Base-by-base conservation (phyloP, 2,888 invertebrate species). In the Escarpia spicata region DNA sequence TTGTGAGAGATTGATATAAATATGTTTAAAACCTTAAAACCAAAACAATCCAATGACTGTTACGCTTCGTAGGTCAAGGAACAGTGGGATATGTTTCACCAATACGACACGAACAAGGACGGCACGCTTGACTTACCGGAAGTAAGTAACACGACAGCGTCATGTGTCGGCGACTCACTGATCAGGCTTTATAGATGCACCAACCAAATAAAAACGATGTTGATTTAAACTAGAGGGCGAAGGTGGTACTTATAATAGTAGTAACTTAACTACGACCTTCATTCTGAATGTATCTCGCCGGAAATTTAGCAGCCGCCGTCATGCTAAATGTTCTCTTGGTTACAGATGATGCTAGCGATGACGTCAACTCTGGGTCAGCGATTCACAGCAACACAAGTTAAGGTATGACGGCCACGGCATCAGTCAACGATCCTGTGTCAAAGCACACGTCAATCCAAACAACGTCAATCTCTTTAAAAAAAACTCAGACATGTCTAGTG, bases 71-170 rank as follows among this genome's bases (percentile, higher is more conserved):
- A 95, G 95, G 93, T 95, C 75, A 93, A 94, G 52, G 95, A 95
- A 15, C 95, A 95, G 93, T 95, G 94, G 95, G 94, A 93, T 19
- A 94, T 94, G 92, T 95, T 95, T 93, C 94, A 94, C 60, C 94
- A 95, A 58, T 95, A 94, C 94, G 95, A 95, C 92, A 93, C 92
- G 4, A 95, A 95, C 92, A 94, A 95, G 9, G 95, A 95, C 92
- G 93, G 93, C 3, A 58, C 93, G 0, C 93, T 95, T 31, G 95
- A 95, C 92, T 93, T 95, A 37, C 37, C 93, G 26, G 95, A 95
- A 94, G 95, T 95, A 75, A 75, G 75, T 75, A 75, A 26, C n/a
- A 52, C 52, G 12, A 52, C 15, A 19, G 4, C 75, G 75, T 26
- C 75, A 15, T 75, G 3, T 75, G 6, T 15, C 3, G 26, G 75